These are phyloP conservation scores for Chrysocyon brachyurus DNA, from an alignment of 2,797 vertebrate species.

Conservation along the genomic window DNA sequence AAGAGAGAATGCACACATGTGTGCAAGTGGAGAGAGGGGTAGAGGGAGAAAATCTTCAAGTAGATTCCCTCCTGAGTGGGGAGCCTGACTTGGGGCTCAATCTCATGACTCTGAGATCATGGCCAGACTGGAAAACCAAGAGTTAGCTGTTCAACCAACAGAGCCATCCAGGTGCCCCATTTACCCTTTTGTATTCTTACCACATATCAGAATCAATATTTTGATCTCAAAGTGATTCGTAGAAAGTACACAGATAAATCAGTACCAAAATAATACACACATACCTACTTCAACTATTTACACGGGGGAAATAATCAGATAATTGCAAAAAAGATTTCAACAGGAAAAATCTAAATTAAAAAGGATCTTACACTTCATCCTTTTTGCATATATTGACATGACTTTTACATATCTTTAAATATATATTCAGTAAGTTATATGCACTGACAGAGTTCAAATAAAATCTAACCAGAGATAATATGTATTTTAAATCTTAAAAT, in stretches of 20 bases:
- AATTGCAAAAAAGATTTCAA: background rate
- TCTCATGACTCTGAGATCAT: background rate
- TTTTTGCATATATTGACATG: slow-evolving; percentile 1
- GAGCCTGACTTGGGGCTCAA: background rate
- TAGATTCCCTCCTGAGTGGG: background rate
- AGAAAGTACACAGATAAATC: background rate
- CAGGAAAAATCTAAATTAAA: background rate
- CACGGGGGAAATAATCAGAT: background rate
- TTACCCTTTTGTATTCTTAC: background rate
- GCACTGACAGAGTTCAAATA: background rate
- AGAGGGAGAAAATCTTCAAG: background rate
- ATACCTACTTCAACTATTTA: background rate
- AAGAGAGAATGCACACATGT: background rate
- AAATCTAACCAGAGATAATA: background rate
- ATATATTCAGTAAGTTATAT: background rate
- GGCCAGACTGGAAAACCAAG: background rate
- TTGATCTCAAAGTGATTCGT: background rate
- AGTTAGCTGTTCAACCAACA: background rate
- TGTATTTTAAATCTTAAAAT: slow-evolving; percentile 14
- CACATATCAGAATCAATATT: background rate
- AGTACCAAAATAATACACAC: background rate
- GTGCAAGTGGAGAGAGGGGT: background rate
- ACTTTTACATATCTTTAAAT: background rate
- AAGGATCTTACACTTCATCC: background rate
- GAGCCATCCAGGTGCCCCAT: background rate